Conservation (phyloP, 1,140 invertebrate species). For the Drosophila mayri region DNA sequence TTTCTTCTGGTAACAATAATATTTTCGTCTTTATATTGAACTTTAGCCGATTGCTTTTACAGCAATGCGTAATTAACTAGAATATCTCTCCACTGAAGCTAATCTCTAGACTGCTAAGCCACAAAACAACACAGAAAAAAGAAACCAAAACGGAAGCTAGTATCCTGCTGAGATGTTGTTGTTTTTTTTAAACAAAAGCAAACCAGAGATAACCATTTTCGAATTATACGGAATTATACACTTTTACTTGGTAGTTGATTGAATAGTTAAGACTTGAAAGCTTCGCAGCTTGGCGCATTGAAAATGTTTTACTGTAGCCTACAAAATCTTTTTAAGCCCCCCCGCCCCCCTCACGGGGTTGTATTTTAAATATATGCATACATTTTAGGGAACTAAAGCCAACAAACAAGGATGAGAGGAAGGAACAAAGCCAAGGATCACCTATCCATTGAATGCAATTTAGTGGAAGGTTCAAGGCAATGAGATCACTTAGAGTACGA, state of each 20-base stretch:
- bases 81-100: constrained; percentile 63
- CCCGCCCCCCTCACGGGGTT: constrained; percentile 2
- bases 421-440: constrained; percentile 15
- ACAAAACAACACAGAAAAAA: constrained; percentile 34
- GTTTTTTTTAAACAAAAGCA: constrained; percentile 48
- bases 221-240: constrained; percentile 70
- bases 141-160: constrained; percentile 26
- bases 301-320: constrained; percentile 82
- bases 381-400: constrained; percentile 55
- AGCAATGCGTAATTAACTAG: constrained; percentile 62
- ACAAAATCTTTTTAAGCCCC: constrained; percentile 70
- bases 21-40: constrained; percentile 73
- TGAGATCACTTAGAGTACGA: constrained; percentile 7
- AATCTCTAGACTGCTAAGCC: constrained; percentile 77
- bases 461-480: constrained; percentile 13
- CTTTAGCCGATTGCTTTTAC: constrained; percentile 71
- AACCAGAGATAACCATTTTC: constrained; percentile 55
- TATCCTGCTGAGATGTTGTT: constrained; percentile 59
- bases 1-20: constrained; percentile 84
- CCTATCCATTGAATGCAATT: constrained; percentile 31
- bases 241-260: constrained; percentile 67
- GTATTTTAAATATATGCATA: constrained; percentile 65
- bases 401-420: constrained; percentile 25
- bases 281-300: constrained; percentile 69
- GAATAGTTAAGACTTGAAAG: constrained; percentile 73